Evolutionary conservation across 2,797 vertebrate genomes (phyloP), one percentile per base, ranked within the genome.

Genomic region (Glossophaga mutica): DNA sequence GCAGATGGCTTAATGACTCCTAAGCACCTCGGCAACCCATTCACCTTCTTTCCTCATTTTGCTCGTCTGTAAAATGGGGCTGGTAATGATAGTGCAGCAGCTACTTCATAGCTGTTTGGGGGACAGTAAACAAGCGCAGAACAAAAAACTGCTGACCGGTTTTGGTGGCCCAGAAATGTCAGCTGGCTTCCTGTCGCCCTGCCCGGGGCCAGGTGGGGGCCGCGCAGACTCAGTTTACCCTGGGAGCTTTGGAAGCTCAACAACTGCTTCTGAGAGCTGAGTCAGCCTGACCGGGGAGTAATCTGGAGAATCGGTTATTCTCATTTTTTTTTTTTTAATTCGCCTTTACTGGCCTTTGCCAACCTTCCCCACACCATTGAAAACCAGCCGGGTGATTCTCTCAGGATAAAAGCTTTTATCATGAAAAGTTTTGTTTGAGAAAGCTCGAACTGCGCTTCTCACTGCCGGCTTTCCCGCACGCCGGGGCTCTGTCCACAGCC

Each of bases 401-500:
- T 98, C 98, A 98, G 99, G 99, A 99, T 99, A 98, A 99, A 98
- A 98, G 98, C 98, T 98, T 98, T 98, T 97, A 98, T 98, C 97
- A 97, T 98, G 98, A 98, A 97, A 98, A 98, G 98, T 99, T 98
- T 98, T 99, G 99, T 99, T 99, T 99, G 98, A 98, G 98, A 97
- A 99, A 99, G 99, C 99, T 98, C 98, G 98, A 98, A 99, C 99
- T 99, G 98, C 94, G 98, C 99, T 98, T 98, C 99, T 99, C 98
- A 98, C 98, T 98, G 98, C 99, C 98, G 97, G 98, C 98, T 99
- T 99, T 98, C 98, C 98, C 98, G 98, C 98, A 99, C 98, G 98
- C 98, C 98, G 98, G 99, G 99, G 99, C 99, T 99, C 99, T 99
- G 99, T 99, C 99, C 99, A 99, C 99, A 99, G 98, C 98, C 97